phyloP scores from a whole-genome alignment of 2,797 vertebrate species.

The Allobates femoralis region DNA sequence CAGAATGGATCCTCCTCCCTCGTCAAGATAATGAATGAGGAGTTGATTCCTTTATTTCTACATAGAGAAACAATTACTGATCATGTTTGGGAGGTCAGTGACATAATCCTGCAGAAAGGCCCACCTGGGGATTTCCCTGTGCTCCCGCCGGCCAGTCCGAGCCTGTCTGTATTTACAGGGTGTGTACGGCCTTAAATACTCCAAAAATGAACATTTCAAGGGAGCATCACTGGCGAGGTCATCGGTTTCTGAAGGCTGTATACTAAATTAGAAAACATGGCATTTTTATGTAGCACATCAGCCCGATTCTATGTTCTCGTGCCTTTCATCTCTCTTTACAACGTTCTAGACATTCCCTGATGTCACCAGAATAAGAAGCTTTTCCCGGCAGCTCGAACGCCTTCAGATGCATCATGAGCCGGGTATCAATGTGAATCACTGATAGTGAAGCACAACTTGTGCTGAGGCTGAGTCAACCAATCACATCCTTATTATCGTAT shows the following conservation, averaged over 20 bases:
- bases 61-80: no score
- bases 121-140: no score
- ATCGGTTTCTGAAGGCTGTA: slow-evolving; percentile 5
- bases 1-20: no score
- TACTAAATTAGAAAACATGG: background rate
- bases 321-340: background rate
- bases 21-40: no score
- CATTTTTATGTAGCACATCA: background rate
- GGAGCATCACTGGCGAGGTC: slow-evolving; percentile 3
- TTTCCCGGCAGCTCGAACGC: slow-evolving; percentile 24
- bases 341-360: slow-evolving; percentile 1
- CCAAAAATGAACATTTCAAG: background rate
- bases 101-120: no score
- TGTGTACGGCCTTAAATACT: background rate
- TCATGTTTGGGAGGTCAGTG: no score
- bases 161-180: background rate
- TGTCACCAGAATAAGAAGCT: slow-evolving; percentile 29
- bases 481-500: background rate
- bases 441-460: slow-evolving; percentile 15
- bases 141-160: no score
- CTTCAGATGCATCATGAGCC: slow-evolving; percentile 25
- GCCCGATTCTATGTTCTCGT: background rate
- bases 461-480: slow-evolving; percentile 11
- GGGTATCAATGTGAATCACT: background rate
- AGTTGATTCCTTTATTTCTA: no score